Conservation (phyloP, 2,888 invertebrate species). For the Diadegma fenestrale region DNA sequence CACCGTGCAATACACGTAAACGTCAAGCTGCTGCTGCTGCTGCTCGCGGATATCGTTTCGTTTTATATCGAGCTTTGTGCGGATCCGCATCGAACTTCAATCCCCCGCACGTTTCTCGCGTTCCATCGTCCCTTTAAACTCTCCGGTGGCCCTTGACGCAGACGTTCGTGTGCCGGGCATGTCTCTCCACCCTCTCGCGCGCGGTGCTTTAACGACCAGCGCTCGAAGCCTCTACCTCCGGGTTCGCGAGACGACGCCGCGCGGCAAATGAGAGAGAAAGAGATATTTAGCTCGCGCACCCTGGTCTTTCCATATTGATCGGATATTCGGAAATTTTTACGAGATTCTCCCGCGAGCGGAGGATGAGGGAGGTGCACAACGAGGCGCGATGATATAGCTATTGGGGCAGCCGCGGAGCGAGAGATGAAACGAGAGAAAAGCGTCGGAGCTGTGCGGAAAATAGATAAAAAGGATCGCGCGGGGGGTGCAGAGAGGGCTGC, state of each 20-base stretch:
- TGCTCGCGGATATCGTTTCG: conserved; percentile 59
- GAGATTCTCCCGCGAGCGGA: conserved; percentile 70
- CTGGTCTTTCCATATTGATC: conserved; percentile 80
- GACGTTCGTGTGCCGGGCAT: conserved; percentile 59
- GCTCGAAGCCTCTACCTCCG: conserved; percentile 60
- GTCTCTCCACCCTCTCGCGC: conserved; percentile 57
- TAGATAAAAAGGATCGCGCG: conserved; percentile 60
- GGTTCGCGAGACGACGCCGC: neutral
- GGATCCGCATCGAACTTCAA: conserved; percentile 59
- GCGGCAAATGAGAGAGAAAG: conserved; percentile 14
- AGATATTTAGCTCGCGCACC: conserved; percentile 69
- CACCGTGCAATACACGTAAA: conserved; percentile 11
- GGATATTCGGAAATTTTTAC: conserved; percentile 83
- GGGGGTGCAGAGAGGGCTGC: conserved; percentile 47
- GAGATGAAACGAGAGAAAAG: conserved; percentile 68
- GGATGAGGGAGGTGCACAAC: conserved; percentile 66
- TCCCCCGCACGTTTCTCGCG: conserved; percentile 41
- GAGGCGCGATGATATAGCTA: conserved; percentile 18
- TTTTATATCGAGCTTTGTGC: conserved; percentile 62
- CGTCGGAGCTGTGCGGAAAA: conserved; percentile 56
- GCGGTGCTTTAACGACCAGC: conserved; percentile 68
- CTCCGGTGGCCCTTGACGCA: conserved; percentile 63
- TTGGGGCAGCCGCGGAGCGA: neutral
- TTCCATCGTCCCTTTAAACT: conserved; percentile 63
- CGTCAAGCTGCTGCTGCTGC: neutral